These are phyloP conservation scores for Dorcus hopei DNA, from an alignment of 2,888 invertebrate species.

Conservation along the genomic window DNA sequence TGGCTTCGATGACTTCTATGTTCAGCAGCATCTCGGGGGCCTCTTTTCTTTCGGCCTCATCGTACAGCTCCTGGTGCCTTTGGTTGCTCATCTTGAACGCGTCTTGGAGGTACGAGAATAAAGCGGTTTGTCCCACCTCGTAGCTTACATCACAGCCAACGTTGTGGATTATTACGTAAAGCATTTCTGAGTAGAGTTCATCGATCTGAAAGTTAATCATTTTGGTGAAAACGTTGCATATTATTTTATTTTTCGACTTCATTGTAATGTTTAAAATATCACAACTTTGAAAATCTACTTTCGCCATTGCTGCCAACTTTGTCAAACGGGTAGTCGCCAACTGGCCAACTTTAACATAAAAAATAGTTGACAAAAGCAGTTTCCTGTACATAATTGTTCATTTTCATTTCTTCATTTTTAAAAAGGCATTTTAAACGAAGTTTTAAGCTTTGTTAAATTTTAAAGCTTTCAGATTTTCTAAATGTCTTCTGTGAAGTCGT, in stretches of 20 bases:
- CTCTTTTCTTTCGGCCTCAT: slow-evolving; percentile 72
- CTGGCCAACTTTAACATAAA: no score
- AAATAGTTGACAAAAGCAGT: not conserved
- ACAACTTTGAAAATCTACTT: no score
- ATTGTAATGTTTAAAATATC: not conserved
- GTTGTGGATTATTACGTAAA: slow-evolving; percentile 81
- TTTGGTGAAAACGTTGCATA: not conserved
- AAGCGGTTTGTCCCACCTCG: slow-evolving; percentile 65
- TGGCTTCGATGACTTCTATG: slow-evolving; percentile 83
- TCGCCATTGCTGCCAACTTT: no score
- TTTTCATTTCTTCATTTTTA: no score
- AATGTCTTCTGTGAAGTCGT: no score
- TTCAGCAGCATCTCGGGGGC: slow-evolving; percentile 81
- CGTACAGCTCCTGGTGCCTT: slow-evolving; percentile 68
- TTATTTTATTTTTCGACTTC: not conserved
- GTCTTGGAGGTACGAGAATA: slow-evolving; percentile 75
- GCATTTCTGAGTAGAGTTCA: slow-evolving; percentile 78
- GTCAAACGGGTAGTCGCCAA: no score
- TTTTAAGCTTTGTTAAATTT: no score
- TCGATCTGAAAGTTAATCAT: slow-evolving; percentile 63
- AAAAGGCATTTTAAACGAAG: no score
- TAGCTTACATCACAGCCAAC: slow-evolving; percentile 74
- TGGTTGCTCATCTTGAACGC: slow-evolving; percentile 76
- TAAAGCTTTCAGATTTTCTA: no score
- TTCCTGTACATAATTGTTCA: no score